Percentiles rank a stretch among this genome's conserved stretches.
Conservation (phyloP, 2,797 vertebrate genomes). For the Pseudochirops cupreus region DNA sequence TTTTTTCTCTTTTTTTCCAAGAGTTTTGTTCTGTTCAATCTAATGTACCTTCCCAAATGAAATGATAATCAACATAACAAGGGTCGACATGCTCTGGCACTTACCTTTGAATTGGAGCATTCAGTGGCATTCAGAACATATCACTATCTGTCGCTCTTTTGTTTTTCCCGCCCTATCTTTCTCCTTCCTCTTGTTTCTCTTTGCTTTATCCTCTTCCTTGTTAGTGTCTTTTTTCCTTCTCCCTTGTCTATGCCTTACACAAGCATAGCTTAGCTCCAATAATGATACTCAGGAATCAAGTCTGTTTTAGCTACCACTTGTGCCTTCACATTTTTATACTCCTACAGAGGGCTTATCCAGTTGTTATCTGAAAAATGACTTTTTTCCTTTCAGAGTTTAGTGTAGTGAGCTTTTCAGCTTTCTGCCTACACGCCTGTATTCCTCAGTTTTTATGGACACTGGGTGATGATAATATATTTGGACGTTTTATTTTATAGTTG, state of each 20-base stretch:
- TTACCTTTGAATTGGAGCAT: not conserved
- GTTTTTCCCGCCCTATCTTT: not conserved
- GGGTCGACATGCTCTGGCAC: not conserved
- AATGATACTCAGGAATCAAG: not conserved
- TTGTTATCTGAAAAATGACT: conserved; percentile 16
- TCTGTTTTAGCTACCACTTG: not conserved
- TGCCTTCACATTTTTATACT: not conserved
- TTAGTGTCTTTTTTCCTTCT: not conserved
- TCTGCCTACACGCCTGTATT: not conserved
- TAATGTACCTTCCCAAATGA: conserved; percentile 64
- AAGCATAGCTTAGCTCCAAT: not conserved
- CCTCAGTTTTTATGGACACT: not conserved
- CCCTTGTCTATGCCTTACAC: not conserved
- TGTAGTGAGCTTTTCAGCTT: conserved; percentile 60
- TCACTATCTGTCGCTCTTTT: rapidly evolving
- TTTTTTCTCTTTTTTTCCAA: conserved; percentile 54
- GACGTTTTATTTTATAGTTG: not conserved
- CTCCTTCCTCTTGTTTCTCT: not conserved
- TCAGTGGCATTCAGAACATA: not conserved
- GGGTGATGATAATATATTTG: not conserved
- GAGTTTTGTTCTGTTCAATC: conserved; percentile 70
- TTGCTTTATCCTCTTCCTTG: rapidly evolving
- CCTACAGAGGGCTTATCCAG: not conserved
- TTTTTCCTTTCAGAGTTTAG: conserved; percentile 62
- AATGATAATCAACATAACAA: not conserved